Evolutionary conservation across 2,797 vertebrate genomes (phyloP), one percentile per base, ranked within the genome.

Genomic region (Notolepis coatsorum): DNA sequence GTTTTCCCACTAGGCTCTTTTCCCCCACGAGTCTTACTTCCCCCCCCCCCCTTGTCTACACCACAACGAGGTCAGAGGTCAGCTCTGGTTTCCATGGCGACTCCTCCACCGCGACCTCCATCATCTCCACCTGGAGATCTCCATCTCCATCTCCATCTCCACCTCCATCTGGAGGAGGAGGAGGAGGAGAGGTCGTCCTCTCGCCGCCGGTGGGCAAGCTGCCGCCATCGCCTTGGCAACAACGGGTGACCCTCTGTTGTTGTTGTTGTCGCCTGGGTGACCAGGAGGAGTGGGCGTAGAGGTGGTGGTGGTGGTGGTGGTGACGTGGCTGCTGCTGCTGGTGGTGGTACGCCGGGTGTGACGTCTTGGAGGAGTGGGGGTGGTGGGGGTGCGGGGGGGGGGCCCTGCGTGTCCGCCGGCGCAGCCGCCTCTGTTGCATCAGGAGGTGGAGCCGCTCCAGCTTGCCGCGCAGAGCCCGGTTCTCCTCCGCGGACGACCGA

Each of bases 371-470:
- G n/a, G n/a, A n/a, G n/a, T n/a, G n/a, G n/a, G n/a, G n/a, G n/a
- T n/a, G 37, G 1, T 57, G 30, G 3, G 41, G 39, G 39, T 90
- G 18, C 87, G 86, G 2, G 90, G 79, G 93, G 93, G 93, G 65
- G 85, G 91, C 92, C 4, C 95, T 81, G 1, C 94, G 91, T 0
- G 93, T 93, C 82, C 92, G 92, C 48, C 94, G 87, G 21, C 93
- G 94, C 38, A 95, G 88, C 27, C 94, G 91, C 47, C 94, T 93
- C 85, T 97, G 95, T 85, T 95, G 94, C 89, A 98, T 92, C 58
- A 98, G 77, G 47, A 95, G 86, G 90, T 97, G 96, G 46, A 99
- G 91, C 1, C 90, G 94, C 74, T 99, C 93, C 10, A 99, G 92
- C 77, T 98, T 98, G 82, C 92, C 94, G 46, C 96, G 96, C 0